Conservation (phyloP, 37 sponge, comb jelly and placozoan species). For the Beroe forskalii region DNA sequence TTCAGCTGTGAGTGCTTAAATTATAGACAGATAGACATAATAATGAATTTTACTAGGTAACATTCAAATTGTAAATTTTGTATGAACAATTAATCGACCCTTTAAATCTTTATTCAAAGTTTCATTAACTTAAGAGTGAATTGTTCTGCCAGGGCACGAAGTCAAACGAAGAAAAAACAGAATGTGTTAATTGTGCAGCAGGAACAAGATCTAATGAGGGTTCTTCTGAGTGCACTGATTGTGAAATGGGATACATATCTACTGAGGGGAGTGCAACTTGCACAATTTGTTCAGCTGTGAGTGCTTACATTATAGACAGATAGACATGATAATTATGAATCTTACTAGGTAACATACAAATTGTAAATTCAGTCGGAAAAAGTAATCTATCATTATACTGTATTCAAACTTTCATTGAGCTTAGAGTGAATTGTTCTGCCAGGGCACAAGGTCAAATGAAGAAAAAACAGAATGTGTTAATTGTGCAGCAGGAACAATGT, state of each 20-base stretch:
- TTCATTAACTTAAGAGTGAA: no score
- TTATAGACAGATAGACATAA: no score
- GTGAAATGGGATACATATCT: neutral
- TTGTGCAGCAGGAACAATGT: neutral
- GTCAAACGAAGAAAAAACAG: neutral
- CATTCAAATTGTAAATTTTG: no score
- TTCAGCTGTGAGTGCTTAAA: neutral
- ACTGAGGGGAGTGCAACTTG: neutral
- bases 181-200: neutral
- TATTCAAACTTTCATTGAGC: no score
- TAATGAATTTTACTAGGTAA: no score
- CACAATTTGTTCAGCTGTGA: neutral
- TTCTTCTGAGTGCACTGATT: neutral
- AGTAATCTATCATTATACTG: no score
- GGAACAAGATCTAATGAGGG: neutral
- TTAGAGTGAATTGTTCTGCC: neutral
- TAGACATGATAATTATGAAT: no score
- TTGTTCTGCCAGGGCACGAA: neutral
- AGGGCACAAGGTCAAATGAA: neutral
- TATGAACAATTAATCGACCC: no score
- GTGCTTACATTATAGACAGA: no score
- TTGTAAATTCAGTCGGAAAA: no score
- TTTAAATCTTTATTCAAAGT: no score
- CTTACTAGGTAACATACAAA: no score
- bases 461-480: neutral